Percentiles rank a stretch among this genome's conserved stretches.
Evolutionary conservation across 2,797 vertebrate species (phyloP).

Genomic region (Molossus molossus): DNA sequence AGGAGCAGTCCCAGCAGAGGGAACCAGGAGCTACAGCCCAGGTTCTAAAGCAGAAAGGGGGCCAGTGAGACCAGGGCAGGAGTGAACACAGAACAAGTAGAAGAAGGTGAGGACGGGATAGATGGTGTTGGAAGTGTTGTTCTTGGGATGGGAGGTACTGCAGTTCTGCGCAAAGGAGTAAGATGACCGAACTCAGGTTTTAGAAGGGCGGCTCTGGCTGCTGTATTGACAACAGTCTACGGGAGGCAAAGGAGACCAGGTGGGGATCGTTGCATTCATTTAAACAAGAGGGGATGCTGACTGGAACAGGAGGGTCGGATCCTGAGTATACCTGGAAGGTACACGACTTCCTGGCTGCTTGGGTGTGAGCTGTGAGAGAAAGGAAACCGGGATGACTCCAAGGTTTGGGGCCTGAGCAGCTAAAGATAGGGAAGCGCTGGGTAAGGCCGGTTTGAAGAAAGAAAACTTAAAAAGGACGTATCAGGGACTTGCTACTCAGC

Average conservation of each 20-base stretch:
- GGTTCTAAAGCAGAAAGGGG: background rate
- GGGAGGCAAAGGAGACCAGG: background rate
- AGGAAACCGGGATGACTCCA: background rate
- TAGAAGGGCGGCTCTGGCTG: background rate
- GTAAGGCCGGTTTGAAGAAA: background rate
- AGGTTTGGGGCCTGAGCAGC: background rate
- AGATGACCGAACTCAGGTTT: background rate
- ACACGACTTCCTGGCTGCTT: background rate
- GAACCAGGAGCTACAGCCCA: background rate
- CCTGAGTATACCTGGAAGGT: background rate
- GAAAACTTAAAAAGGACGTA: background rate
- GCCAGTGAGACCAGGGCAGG: background rate
- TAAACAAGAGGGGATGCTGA: background rate
- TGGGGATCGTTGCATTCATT: background rate
- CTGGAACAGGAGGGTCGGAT: background rate
- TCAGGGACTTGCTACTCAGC: background rate
- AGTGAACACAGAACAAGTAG: background rate
- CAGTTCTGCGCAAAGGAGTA: conserved; percentile 39
- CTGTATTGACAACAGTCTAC: background rate
- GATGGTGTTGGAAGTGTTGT: background rate
- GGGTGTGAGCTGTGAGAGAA: background rate
- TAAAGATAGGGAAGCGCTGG: background rate
- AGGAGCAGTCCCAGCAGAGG: background rate
- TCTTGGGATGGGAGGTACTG: background rate
- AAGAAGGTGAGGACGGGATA: background rate